Base-by-base conservation (phyloP, 2,113 vertebrate species). In the Scomber japonicus region DNA sequence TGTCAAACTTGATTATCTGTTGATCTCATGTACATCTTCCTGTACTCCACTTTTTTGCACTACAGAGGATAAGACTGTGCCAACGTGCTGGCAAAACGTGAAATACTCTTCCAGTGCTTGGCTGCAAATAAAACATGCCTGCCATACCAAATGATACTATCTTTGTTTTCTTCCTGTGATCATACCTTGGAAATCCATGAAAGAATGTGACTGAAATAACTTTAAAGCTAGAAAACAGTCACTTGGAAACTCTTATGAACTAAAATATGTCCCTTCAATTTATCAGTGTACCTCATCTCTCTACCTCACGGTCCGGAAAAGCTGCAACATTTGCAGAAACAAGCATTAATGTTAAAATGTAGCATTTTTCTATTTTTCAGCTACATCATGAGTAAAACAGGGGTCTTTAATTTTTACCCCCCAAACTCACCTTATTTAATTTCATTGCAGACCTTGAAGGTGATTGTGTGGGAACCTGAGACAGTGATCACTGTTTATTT, bases 41-140 rank as follows among this genome's bases (percentile, higher is more conserved):
- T 45, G 45, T 48, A 9, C 44, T 88, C 59, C 61, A 70, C 46
- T 80, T 76, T 76, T 84, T 89, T 89, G 91, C 92, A 92, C 91
- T 91, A 91, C 48, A 49, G 88, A 91, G 62, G 80, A 86, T 60
- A 78, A 82, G 81, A 82, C 80, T 86, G 80, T 77, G 83, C 84
- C 85, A 84, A 74, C 83, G 71, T 81, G 73, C 82, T 71, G 82
- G 74, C 69, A 77, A 81, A 84, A 62, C 61, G 11, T 66, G 66
- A 54, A 84, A 85, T 75, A 53, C 72, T 85, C 88, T 89, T 87
- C 67, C 83, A 83, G 78, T 87, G 89, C 79, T 90, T 84, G 87
- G 82, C 81, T 87, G 84, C 80, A 66, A 95, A 95, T 94, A 93
- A 95, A 95, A 83, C 66, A 78, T 83, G 64, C 78, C n/a, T 45